These are phyloP conservation scores for Monopis laevigella DNA, from an alignment of 2,888 invertebrate species.

Conservation along the genomic window DNA sequence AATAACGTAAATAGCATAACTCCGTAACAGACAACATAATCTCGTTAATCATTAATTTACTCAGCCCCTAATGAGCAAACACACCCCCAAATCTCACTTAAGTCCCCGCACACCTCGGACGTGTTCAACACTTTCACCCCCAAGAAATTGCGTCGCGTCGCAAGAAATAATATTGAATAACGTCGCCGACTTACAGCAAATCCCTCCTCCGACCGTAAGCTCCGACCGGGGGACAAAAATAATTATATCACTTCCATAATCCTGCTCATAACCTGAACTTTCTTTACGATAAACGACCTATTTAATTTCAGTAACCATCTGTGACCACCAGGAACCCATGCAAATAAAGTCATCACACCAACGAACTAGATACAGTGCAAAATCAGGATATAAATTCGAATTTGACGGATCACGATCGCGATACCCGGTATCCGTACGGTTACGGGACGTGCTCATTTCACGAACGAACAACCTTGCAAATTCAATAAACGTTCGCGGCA, in stretches of 20 bases:
- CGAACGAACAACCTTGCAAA: slow-evolving; percentile 3
- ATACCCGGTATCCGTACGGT: not conserved
- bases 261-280: not conserved
- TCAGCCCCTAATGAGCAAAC: slow-evolving; percentile 3
- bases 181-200: slow-evolving; percentile 46
- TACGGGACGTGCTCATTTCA: slow-evolving; percentile 8
- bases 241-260: slow-evolving; percentile 31
- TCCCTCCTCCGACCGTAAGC: slow-evolving; percentile 54
- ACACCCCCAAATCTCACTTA: not conserved
- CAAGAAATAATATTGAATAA: slow-evolving; percentile 57
- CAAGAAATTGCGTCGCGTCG: slow-evolving; percentile 18
- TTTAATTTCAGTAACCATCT: too few relatives aligned
- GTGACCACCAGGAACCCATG: too few relatives aligned
- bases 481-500: slow-evolving; percentile 4
- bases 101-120: not conserved
- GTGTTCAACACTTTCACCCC: not conserved
- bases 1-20: not conserved
- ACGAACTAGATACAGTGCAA: too few relatives aligned
- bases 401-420: slow-evolving; percentile 6
- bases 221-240: slow-evolving; percentile 44
- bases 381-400: slow-evolving; percentile 8
- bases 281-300: not conserved
- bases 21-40: not conserved
- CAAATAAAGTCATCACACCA: too few relatives aligned
- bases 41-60: slow-evolving; percentile 1